A percentile compares a stretch with the other conserved stretches of the same genome.
Conservation (phyloP, 2,888 invertebrate species). For the Leucania comma region DNA sequence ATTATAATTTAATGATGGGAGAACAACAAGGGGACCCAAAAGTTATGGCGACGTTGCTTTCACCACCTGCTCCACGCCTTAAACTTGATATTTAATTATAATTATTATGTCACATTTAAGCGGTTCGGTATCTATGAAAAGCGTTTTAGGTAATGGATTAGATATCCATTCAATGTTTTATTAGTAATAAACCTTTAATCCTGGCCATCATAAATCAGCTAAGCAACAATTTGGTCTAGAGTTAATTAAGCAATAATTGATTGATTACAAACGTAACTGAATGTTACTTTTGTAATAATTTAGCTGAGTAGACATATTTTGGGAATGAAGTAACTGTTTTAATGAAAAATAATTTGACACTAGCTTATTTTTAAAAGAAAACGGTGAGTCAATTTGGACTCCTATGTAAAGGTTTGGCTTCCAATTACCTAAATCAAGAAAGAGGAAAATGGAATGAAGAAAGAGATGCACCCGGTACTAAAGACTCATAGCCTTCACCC, state of each 20-base stretch:
- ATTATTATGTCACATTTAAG: constrained; percentile 13
- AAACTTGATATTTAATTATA: constrained; percentile 82
- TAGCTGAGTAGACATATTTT: not conserved
- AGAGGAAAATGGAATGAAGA: too few relatives aligned
- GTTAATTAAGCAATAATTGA: not conserved
- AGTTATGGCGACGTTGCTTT: constrained; percentile 73
- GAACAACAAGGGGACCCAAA: constrained; percentile 18
- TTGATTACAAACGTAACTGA: too few relatives aligned
- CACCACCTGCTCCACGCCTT: constrained; percentile 81
- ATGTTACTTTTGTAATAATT: not conserved
- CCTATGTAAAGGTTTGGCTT: too few relatives aligned
- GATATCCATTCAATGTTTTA: constrained; percentile 28
- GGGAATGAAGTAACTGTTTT: too few relatives aligned
- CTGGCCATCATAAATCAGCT: not conserved
- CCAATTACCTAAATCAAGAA: too few relatives aligned
- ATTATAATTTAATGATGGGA: constrained; percentile 18
- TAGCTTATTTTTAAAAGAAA: too few relatives aligned
- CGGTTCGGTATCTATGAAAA: not conserved
- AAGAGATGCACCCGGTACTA: too few relatives aligned
- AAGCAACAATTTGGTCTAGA: not conserved
- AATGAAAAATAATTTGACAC: too few relatives aligned
- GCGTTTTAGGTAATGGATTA: constrained; percentile 67
- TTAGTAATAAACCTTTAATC: not conserved
- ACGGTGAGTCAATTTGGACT: too few relatives aligned
- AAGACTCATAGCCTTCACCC: too few relatives aligned